A percentile compares a stretch with the other conserved stretches of the same genome.
Evolutionary conservation across 1,140 invertebrate genomes (phyloP).

Genomic region (Nasonia vitripennis): DNA sequence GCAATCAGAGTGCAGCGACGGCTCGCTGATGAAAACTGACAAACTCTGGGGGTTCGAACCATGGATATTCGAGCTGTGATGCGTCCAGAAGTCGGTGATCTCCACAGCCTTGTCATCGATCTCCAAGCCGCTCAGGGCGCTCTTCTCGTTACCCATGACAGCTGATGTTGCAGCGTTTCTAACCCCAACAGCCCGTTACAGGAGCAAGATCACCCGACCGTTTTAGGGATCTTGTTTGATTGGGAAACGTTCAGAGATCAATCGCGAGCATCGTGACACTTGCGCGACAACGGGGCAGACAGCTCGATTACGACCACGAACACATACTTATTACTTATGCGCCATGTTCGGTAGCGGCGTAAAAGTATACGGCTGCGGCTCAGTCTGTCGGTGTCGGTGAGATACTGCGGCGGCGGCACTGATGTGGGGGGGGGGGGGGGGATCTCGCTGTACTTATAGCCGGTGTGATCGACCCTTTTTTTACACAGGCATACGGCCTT

Average conservation of each 20-base stretch:
- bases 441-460: too few relatives aligned
- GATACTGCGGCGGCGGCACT: too few relatives aligned
- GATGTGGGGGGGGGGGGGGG: too few relatives aligned
- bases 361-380: too few relatives aligned
- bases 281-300: too few relatives aligned
- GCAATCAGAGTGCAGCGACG: constrained; percentile 75
- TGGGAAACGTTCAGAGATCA: not conserved
- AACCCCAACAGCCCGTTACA: not conserved
- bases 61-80: constrained; percentile 81
- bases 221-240: too few relatives aligned
- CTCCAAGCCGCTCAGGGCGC: constrained; percentile 82
- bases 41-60: constrained; percentile 77
- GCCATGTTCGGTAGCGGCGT: too few relatives aligned
- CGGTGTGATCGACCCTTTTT: constrained; percentile 1
- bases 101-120: constrained; percentile 85
- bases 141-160: constrained; percentile 85
- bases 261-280: not conserved
- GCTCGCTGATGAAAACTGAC: constrained; percentile 84
- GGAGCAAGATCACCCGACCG: not conserved
- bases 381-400: too few relatives aligned
- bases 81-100: constrained; percentile 85
- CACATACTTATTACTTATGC: too few relatives aligned
- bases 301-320: too few relatives aligned
- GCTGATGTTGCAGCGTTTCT: not conserved
- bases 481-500: too few relatives aligned